phyloP scores from a whole-genome alignment of 2,888 invertebrate genomes.

The Arctia plantaginis region DNA sequence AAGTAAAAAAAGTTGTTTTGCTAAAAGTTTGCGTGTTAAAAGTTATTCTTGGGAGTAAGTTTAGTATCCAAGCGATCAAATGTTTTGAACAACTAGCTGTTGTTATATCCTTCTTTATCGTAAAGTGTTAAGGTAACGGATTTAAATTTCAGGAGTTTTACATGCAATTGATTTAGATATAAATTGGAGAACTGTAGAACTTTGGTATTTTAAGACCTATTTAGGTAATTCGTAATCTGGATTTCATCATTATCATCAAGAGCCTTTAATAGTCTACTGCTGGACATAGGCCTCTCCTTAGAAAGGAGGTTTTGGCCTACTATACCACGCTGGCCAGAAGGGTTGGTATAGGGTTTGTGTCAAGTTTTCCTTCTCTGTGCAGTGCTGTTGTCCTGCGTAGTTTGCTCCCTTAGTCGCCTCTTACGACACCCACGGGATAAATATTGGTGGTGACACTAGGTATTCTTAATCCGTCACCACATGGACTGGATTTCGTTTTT shows the following conservation, averaged over 20 bases:
- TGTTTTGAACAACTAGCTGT: slow-evolving; percentile 1
- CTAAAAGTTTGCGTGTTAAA: slow-evolving; percentile 3
- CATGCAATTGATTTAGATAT: not conserved
- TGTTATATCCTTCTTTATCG: not conserved
- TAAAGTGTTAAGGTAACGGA: not conserved
- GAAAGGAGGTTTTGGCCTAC: no score
- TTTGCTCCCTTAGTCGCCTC: no score
- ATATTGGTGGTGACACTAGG: no score
- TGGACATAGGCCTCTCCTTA: no score
- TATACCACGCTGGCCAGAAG: no score
- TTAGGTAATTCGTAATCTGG: not conserved
- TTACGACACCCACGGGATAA: no score
- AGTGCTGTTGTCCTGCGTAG: no score
- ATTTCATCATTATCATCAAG: no score
- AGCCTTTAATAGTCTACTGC: no score
- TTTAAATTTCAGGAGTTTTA: not conserved
- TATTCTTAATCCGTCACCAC: no score
- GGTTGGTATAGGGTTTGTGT: no score
- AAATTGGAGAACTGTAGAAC: not conserved
- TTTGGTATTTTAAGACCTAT: not conserved
- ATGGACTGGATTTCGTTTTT: not conserved
- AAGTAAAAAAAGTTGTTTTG: not conserved
- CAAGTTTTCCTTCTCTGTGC: no score
- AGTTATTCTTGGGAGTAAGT: not conserved
- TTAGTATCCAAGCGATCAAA: not conserved